Evolutionary conservation across 2,113 vertebrate genomes (phyloP).

Genomic region (Proterorhinus semilunaris): DNA sequence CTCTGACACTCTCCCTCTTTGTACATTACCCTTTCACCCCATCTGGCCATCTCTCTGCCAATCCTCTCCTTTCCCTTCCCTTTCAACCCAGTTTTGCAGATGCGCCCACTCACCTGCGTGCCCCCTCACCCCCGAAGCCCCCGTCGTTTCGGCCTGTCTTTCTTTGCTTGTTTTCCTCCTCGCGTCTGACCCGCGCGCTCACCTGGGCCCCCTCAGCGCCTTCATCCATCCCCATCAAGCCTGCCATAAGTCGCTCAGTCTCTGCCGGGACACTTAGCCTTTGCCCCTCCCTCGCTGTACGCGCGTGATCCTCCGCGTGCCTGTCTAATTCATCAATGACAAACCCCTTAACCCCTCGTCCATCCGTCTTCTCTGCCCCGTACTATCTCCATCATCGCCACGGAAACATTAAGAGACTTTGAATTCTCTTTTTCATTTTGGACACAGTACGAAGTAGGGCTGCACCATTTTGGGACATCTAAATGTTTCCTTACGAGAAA

Average conservation of each 20-base stretch:
- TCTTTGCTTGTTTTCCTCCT: constrained; percentile 38
- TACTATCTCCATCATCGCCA: constrained; percentile 28
- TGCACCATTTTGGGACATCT: no score
- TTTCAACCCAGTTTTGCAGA: constrained; percentile 25
- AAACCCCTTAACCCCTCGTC: constrained; percentile 47
- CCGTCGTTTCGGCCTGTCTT: not conserved
- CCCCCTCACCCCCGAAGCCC: not conserved
- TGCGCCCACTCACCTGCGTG: constrained; percentile 25
- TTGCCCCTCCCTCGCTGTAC: constrained; percentile 50
- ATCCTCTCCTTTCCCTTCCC: constrained; percentile 10
- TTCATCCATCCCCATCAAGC: constrained; percentile 49
- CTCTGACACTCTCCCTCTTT: constrained; percentile 21
- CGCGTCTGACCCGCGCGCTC: constrained; percentile 34
- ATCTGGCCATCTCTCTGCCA: constrained; percentile 36
- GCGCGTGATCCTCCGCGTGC: constrained; percentile 44
- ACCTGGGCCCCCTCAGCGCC: constrained; percentile 20
- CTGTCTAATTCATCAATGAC: constrained; percentile 65
- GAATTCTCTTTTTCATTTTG: no score
- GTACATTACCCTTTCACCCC: constrained; percentile 40
- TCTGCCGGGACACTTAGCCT: constrained; percentile 64
- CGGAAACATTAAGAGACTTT: not conserved
- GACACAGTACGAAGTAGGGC: not conserved
- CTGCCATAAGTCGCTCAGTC: constrained; percentile 54
- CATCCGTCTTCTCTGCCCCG: constrained; percentile 45
- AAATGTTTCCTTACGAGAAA: no score